Base-by-base conservation (phyloP, 1,140 invertebrate species). In the Leptinotarsa undecemlineata region DNA sequence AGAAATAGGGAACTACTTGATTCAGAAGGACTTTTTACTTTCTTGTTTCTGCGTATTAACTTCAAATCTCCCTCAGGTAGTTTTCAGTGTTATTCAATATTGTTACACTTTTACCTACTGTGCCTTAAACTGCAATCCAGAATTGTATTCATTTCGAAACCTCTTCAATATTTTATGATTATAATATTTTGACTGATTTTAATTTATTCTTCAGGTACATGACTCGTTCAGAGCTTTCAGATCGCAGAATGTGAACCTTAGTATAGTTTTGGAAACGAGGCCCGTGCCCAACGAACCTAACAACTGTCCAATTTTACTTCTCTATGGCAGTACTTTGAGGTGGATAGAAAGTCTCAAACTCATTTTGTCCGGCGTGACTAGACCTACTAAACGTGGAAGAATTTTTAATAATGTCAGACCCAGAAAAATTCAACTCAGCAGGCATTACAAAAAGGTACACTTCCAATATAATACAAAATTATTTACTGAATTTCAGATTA, bases 291-390 rank as follows among this genome's bases (percentile, higher is more conserved):
- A 85, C 21, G 85, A 85, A 51, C 87, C 89, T 4, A 87, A 89
- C 15, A 88, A 91, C 20, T 85, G 88, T 72, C 95, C 95, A 1
- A 91, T 92, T 17, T 90, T 96, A 8, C 87, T 96, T 19, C 87
- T 98, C 0, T 98, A 97, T 82, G 95, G 96, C 23, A 98, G 96
- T 78, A 98, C 96, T 0, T 86, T 98, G 1, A 90, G 94, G 72
- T 97, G 96, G 94, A 95, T 99, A 84, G 96, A 99, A 84, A 98
- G 96, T 84, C 88, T 98, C 3, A 98, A 98, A 87, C 89, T 97
- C 72, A 99, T 99, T 74, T 84, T 99, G n/a, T 96, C 95, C 0
- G 96, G 96, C 1, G 95, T 98, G 0, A 97, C 98, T 4, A 89
- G 98, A 64, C 97, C 98, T 8, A 98, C 97, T 0, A 90, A 95